Percentiles rank a stretch among this genome's conserved stretches.
Conservation (phyloP, 2,888 invertebrate genomes). For the Volucella bombylans region DNA sequence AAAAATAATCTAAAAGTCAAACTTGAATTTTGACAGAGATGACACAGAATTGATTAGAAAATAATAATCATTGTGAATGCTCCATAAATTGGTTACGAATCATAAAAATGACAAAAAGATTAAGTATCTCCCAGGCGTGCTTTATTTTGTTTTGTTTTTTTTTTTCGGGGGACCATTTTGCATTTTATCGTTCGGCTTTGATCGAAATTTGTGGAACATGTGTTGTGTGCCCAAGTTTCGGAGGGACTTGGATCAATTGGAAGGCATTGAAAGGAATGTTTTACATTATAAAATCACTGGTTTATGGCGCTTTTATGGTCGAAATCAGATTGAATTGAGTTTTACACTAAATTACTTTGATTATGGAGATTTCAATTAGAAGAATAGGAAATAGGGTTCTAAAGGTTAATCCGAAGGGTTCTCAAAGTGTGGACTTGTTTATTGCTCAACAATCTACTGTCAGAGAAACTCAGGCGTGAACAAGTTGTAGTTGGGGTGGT, state of each 20-base stretch:
- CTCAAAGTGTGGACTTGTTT: too few relatives aligned
- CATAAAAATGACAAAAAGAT: constrained; percentile 53
- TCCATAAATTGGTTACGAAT: constrained; percentile 45
- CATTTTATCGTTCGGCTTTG: constrained; percentile 23
- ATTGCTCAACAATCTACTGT: too few relatives aligned
- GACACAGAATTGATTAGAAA: constrained; percentile 51
- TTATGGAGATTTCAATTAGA: too few relatives aligned
- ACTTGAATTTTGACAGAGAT: constrained; percentile 41
- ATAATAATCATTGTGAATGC: constrained; percentile 34
- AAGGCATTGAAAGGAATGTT: neutral
- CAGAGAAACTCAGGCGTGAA: too few relatives aligned
- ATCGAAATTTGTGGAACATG: neutral
- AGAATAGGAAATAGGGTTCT: too few relatives aligned
- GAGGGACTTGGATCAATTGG: neutral
- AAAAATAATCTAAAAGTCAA: constrained; percentile 15
- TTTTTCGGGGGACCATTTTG: constrained; percentile 8
- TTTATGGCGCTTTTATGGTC: constrained; percentile 10
- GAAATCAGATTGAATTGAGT: neutral
- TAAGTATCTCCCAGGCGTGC: constrained; percentile 5
- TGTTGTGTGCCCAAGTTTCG: neutral
- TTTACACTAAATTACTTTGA: neutral
- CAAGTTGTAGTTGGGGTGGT: too few relatives aligned
- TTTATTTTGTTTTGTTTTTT: constrained; percentile 4
- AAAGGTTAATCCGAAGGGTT: too few relatives aligned
- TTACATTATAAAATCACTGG: neutral